Evolutionary conservation across 2,113 vertebrate species (phyloP).

Genomic region (Rhynchomys soricoides): DNA sequence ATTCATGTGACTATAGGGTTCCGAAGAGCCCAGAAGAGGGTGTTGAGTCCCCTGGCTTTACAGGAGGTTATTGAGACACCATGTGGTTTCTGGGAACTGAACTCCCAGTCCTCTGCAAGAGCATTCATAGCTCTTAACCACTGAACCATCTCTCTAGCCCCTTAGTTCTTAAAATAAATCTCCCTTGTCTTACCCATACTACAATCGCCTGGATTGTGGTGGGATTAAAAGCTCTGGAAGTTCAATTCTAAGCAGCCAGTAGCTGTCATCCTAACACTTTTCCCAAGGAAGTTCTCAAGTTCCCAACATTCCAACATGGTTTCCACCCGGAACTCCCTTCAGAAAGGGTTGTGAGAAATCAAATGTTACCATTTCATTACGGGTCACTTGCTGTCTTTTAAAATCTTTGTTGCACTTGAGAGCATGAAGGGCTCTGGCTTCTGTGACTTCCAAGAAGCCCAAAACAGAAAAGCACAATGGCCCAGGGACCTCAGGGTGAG

Average conservation of each 20-base stretch:
- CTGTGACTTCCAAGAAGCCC: too few relatives aligned
- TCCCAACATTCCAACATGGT: accelerated
- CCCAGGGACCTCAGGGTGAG: neutral
- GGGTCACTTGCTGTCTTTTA: neutral
- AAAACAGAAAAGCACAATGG: neutral
- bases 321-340: accelerated
- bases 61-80: neutral
- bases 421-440: neutral
- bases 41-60: neutral
- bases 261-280: neutral
- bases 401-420: neutral
- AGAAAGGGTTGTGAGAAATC: neutral
- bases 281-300: neutral
- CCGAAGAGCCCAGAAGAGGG: neutral
- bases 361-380: accelerated
- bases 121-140: neutral
- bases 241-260: accelerated
- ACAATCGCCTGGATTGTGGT: accelerated
- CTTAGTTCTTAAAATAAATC: neutral
- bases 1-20: neutral
- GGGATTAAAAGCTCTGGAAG: neutral
- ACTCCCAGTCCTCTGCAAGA: neutral
- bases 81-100: neutral
- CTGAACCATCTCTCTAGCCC: neutral
- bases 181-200: accelerated